Evolutionary conservation across 92 coral and sea anemone species (phyloP), one percentile per base, ranked within the genome.

Genomic region (Phymanthus crucifer): DNA sequence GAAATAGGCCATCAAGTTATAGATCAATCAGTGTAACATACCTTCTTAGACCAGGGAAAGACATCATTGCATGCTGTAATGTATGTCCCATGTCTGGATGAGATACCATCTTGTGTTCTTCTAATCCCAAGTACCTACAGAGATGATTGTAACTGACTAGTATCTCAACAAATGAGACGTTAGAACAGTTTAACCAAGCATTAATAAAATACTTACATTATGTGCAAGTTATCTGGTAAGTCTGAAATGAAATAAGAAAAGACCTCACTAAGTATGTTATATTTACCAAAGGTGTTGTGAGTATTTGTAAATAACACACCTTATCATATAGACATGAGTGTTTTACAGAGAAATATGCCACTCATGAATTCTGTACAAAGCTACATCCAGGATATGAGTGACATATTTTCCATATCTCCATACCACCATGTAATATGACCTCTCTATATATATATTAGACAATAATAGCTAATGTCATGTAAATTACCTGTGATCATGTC

Each of bases 401-500:
- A n/a, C n/a, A n/a, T n/a, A n/a, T n/a, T n/a, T n/a, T n/a, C n/a
- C n/a, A n/a, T n/a, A n/a, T n/a, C n/a, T n/a, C n/a, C n/a, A n/a
- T n/a, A n/a, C n/a, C n/a, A n/a, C n/a, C n/a, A n/a, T n/a, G n/a
- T 45, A 45, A 11, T 9, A 45, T 9, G 16, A 11, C 50, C 50
- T 9, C 50, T 45, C 4, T 14, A 76, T 9, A 76, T 56, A 23
- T 76, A 24, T n/a, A 3, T 46, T 52, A 1, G 18, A 36, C 32
- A 27, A 9, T 2, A 26, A 16, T 18, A 24, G 17, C 56, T 38
- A 18, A 23, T 29, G 14, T 12, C 13, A 9, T n/a, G n/a, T n/a
- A n/a, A n/a, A n/a, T 66, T 73, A 90, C 97, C 97, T 40, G 66
- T 68, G 40, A 90, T 66, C 76, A 84, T 82, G 76, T 90, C 91